These are phyloP conservation scores for Notiomystis cincta DNA, from an alignment of 2,113 vertebrate genomes.

Conservation along the genomic window DNA sequence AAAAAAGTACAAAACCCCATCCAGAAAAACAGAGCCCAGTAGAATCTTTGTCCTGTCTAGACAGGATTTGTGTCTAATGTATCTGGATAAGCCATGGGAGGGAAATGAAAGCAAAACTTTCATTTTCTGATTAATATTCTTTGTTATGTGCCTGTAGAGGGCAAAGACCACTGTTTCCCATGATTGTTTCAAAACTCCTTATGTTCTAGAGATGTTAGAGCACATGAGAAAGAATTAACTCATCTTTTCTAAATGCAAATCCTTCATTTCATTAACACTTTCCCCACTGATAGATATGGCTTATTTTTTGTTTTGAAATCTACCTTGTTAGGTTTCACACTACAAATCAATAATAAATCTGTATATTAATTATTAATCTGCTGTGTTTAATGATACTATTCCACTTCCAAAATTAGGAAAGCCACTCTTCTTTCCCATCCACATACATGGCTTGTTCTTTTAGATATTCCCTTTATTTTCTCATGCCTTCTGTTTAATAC, in stretches of 20 bases:
- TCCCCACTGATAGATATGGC: not conserved
- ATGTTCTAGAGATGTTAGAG: not conserved
- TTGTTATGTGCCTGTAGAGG: not conserved
- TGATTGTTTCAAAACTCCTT: not conserved
- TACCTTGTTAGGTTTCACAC: not conserved
- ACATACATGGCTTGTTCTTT: not conserved
- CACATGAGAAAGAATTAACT: not conserved
- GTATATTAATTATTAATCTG: not conserved
- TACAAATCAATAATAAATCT: not conserved
- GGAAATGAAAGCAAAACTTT: not conserved
- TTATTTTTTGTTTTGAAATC: not conserved
- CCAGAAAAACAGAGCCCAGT: not conserved
- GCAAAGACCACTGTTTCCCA: not conserved
- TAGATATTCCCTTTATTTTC: not conserved
- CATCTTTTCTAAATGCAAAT: not conserved
- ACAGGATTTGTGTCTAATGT: not conserved
- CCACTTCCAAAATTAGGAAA: not conserved
- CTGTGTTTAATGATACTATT: not conserved
- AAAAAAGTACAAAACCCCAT: not conserved
- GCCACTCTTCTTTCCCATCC: not conserved
- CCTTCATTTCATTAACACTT: not conserved
- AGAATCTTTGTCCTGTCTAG: not conserved
- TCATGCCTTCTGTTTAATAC: not conserved
- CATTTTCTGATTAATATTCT: accelerated
- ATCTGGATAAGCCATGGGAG: not conserved